Conservation (phyloP, 2,113 vertebrate species). For the Carassius carassius region DNA sequence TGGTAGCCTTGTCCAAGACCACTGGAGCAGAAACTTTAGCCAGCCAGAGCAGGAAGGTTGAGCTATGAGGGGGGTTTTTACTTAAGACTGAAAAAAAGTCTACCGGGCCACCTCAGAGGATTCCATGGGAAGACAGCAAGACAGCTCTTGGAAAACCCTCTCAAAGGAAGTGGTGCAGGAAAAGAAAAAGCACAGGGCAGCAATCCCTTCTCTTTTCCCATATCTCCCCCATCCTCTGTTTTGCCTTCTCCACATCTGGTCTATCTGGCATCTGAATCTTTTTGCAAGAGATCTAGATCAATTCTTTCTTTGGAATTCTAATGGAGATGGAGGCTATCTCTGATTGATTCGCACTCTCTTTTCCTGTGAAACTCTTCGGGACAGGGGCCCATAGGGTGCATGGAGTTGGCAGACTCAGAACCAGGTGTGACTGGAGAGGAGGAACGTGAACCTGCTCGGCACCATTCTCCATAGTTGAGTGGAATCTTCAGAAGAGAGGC, state of each 20-base stretch:
- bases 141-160: conserved; percentile 52
- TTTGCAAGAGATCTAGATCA: conserved; percentile 35
- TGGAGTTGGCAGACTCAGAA: conserved; percentile 18
- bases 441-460: conserved; percentile 32
- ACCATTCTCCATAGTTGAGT: conserved; percentile 36
- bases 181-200: conserved; percentile 37
- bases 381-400: conserved; percentile 14
- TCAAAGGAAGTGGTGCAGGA: conserved; percentile 53
- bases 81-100: conserved; percentile 49
- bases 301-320: conserved; percentile 24
- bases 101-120: conserved; percentile 79
- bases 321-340: conserved; percentile 43
- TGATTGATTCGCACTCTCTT: conserved; percentile 60
- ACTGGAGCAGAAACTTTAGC: conserved; percentile 91
- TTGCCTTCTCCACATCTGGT: conserved; percentile 66
- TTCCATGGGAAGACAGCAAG: conserved; percentile 77
- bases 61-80: conserved; percentile 52
- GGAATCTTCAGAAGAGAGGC: conserved; percentile 54
- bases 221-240: conserved; percentile 8
- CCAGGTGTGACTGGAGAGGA: conserved; percentile 45
- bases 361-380: conserved; percentile 58
- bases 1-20: conserved; percentile 90
- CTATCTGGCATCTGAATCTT: conserved; percentile 51
- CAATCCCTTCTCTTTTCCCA: conserved; percentile 7
- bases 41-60: conserved; percentile 63